Evolutionary conservation across 2,797 vertebrate species (phyloP).

Genomic region (Rhabdomys pumilio): DNA sequence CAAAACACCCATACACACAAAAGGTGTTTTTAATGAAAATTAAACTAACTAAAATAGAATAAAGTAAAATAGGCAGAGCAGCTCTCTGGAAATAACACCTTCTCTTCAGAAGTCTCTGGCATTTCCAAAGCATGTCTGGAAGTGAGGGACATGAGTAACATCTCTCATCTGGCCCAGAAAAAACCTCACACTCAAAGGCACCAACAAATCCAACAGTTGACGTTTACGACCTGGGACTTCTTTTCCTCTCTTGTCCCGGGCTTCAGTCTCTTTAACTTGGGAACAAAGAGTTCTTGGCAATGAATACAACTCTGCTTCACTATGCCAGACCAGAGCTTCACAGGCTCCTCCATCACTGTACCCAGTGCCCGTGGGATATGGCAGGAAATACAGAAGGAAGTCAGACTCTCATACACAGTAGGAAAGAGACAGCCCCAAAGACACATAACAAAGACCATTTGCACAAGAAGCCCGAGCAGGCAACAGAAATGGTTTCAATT

Average conservation of each 20-base stretch:
- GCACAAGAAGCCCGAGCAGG: not conserved
- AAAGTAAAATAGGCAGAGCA: not conserved
- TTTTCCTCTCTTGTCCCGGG: constrained; percentile 37
- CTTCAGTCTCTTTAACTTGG: constrained; percentile 30
- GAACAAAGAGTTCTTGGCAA: constrained; percentile 50
- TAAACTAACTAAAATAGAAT: not conserved
- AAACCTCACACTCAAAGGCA: constrained; percentile 12
- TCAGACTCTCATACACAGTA: constrained; percentile 6
- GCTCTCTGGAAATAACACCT: constrained; percentile 9
- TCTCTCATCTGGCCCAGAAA: not conserved
- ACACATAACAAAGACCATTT: not conserved
- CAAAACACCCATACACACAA: not conserved
- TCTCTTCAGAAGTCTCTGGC: constrained; percentile 40
- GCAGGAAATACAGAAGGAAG: constrained; percentile 14
- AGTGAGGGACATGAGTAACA: constrained; percentile 16
- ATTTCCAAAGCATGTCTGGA: constrained; percentile 31
- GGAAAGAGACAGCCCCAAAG: not conserved
- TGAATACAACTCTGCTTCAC: constrained; percentile 6
- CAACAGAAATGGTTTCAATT: not conserved
- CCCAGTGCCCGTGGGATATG: not conserved
- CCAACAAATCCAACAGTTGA: not conserved
- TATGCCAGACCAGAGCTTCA: constrained; percentile 10
- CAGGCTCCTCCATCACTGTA: not conserved
- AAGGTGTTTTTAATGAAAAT: not conserved
- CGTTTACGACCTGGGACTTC: constrained; percentile 21